These are phyloP conservation scores for Yponomeuta evonymella DNA, from an alignment of 2,888 invertebrate species.

Conservation along the genomic window DNA sequence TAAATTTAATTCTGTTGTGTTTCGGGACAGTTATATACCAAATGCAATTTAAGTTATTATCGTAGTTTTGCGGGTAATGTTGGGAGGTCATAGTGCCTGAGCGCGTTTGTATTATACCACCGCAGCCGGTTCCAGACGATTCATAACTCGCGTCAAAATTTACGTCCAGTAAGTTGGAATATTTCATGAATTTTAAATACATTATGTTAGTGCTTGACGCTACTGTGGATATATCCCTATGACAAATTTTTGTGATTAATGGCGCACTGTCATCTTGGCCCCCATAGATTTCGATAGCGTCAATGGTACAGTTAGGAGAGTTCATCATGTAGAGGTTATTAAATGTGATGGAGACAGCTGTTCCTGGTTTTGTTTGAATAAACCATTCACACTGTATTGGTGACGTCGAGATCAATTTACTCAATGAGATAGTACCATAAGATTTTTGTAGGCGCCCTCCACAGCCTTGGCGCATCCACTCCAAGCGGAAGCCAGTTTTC, in stretches of 20 bases:
- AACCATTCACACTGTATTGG: constrained; percentile 84
- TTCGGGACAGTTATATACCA: constrained; percentile 83
- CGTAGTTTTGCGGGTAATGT: constrained; percentile 90
- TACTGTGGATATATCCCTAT: constrained; percentile 53
- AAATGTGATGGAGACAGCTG: constrained; percentile 80
- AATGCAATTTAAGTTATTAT: constrained; percentile 82
- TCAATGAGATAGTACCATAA: constrained; percentile 76
- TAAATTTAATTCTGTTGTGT: constrained; percentile 81
- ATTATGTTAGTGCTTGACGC: constrained; percentile 82
- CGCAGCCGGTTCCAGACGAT: constrained; percentile 78
- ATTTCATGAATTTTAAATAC: constrained; percentile 81
- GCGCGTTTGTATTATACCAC: constrained; percentile 79
- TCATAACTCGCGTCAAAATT: constrained; percentile 77
- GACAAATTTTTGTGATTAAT: constrained; percentile 78
- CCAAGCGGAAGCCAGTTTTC: constrained; percentile 85
- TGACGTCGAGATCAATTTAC: constrained; percentile 76
- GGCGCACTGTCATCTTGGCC: constrained; percentile 78
- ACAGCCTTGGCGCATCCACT: constrained; percentile 87
- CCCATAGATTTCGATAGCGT: constrained; percentile 80
- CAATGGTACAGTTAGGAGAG: constrained; percentile 74
- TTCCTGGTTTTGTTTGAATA: constrained; percentile 80
- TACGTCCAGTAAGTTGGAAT: constrained; percentile 69
- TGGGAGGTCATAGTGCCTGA: constrained; percentile 84
- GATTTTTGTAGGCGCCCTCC: constrained; percentile 78
- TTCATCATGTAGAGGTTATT: constrained; percentile 78